phyloP scores from a whole-genome alignment of 2,797 vertebrate genomes.

The Eidolon dupreanum region DNA sequence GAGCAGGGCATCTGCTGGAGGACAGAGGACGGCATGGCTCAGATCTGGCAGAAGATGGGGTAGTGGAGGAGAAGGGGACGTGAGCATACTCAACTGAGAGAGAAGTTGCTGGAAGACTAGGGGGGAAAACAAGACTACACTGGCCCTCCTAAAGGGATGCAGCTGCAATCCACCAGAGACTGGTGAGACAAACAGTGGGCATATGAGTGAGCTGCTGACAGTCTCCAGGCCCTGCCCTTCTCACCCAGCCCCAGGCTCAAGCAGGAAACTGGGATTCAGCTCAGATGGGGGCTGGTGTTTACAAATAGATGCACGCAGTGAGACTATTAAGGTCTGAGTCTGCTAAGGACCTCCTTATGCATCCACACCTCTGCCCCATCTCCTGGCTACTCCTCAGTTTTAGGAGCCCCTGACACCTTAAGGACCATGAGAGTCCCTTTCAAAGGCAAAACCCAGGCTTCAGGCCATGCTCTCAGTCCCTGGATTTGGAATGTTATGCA shows the following conservation, averaged over 20 bases:
- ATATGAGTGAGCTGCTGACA: neutral
- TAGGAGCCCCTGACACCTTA: neutral
- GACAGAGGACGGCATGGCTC: neutral
- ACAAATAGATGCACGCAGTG: neutral
- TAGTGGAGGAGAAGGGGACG: too few relatives aligned
- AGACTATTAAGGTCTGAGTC: neutral
- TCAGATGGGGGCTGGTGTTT: neutral
- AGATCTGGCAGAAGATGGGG: too few relatives aligned
- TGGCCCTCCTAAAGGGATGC: neutral
- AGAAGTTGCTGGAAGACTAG: neutral
- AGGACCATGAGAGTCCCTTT: neutral
- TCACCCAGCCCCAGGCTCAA: neutral
- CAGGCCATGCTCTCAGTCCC: neutral
- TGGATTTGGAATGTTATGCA: accelerated
- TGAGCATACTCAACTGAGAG: accelerated
- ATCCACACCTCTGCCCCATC: accelerated
- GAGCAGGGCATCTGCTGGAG: neutral
- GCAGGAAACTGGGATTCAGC: neutral
- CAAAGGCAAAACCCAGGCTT: neutral
- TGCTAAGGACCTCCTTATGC: neutral
- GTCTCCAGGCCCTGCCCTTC: neutral
- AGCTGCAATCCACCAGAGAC: neutral
- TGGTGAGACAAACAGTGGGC: neutral
- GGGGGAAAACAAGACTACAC: neutral
- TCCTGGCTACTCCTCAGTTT: neutral